Evolutionary conservation across 2,113 vertebrate species (phyloP).

Genomic region (Malurus alboscapulatus): DNA sequence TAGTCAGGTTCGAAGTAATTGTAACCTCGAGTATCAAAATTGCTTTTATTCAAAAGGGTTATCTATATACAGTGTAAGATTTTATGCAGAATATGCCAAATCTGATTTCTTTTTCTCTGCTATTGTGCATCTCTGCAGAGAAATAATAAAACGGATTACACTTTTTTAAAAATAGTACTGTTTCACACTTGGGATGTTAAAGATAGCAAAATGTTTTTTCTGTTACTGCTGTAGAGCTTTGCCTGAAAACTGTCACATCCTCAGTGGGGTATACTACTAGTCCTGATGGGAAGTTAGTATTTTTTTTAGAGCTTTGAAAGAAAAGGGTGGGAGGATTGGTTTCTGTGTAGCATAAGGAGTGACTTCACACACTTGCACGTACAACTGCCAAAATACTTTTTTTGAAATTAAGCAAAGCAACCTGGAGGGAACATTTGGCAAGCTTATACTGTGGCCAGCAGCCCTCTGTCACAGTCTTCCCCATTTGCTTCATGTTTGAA

Average conservation of each 20-base stretch:
- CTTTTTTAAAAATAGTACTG: not conserved
- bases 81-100: not conserved
- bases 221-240: not conserved
- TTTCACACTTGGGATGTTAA: not conserved
- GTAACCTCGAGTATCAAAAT: not conserved
- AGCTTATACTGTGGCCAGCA: not conserved
- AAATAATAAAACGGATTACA: not conserved
- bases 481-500: not conserved
- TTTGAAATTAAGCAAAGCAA: not conserved
- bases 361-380: not conserved
- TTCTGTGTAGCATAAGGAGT: not conserved
- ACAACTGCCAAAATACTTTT: slow-evolving; percentile 1
- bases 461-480: not conserved
- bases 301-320: not conserved
- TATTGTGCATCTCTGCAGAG: not conserved
- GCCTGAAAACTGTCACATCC: slow-evolving; percentile 1
- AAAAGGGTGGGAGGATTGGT: not conserved
- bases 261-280: not conserved
- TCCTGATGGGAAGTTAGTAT: not conserved
- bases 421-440: not conserved
- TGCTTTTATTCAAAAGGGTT: not conserved
- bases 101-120: not conserved
- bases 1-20: not conserved
- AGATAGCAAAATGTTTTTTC: slow-evolving; percentile 19
- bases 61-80: not conserved